Conservation (phyloP, 2,888 invertebrate species). For the Tanypteryx hageni region DNA sequence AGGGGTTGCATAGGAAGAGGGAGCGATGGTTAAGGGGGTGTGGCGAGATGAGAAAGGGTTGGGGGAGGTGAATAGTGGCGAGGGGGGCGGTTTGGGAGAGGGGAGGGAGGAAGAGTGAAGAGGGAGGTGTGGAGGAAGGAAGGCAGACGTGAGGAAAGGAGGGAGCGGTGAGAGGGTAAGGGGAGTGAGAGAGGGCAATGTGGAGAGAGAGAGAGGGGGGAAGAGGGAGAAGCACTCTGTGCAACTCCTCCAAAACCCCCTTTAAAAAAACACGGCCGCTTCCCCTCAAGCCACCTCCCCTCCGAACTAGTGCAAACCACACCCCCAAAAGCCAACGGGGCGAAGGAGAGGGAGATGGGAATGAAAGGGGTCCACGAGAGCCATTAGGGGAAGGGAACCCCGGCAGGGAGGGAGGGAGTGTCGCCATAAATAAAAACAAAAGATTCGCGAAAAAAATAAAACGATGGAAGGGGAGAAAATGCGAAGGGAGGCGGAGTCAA, state of each 20-base stretch:
- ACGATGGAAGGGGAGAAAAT: not conserved
- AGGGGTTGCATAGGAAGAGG: not conserved
- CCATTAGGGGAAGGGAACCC: constrained; percentile 34
- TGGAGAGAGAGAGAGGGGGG: not conserved
- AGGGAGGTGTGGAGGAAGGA: not conserved
- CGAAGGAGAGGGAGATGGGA: not conserved
- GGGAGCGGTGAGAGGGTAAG: not conserved
- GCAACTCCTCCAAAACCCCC: not conserved
- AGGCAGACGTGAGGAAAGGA: not conserved
- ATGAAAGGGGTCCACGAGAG: constrained; percentile 28
- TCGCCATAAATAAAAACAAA: constrained; percentile 60
- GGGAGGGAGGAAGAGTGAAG: not conserved
- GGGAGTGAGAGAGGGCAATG: not conserved
- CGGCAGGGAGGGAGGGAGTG: constrained; percentile 39
- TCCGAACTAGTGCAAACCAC: not conserved
- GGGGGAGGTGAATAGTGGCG: not conserved
- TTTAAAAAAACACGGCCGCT: not conserved
- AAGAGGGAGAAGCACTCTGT: not conserved
- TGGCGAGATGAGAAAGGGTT: not conserved
- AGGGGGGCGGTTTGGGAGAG: not conserved
- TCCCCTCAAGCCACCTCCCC: constrained; percentile 2
- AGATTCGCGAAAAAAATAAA: constrained; percentile 45
- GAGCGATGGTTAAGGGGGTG: not conserved
- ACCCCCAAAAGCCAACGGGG: constrained; percentile 36
- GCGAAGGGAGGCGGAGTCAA: constrained; percentile 57